A percentile compares a stretch with the other conserved stretches of the same genome.
Conservation (phyloP, 2,113 vertebrate genomes). For the Petrocephalus microphthalmus region DNA sequence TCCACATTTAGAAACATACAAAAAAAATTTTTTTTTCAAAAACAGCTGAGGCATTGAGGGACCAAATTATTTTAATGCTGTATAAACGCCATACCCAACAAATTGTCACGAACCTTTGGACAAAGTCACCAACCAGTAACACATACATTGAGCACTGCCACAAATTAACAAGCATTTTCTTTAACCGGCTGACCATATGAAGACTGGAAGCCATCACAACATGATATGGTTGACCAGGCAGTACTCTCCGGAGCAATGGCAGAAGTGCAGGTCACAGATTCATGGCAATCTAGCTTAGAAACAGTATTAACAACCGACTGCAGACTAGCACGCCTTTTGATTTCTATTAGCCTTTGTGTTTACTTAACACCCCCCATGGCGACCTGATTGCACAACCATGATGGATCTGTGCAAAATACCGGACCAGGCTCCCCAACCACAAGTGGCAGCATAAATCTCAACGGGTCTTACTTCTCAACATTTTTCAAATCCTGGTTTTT, state of each 20-base stretch:
- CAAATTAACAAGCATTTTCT: neutral
- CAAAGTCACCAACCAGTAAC: neutral
- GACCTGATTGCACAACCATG: neutral
- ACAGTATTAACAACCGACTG: neutral
- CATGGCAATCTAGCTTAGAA: neutral
- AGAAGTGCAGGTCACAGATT: neutral
- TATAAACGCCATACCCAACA: neutral
- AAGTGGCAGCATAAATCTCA: neutral
- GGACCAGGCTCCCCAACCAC: neutral
- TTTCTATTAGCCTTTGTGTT: neutral
- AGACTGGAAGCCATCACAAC: neutral
- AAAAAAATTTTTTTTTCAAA: neutral
- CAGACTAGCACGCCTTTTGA: no score
- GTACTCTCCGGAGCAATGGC: neutral
- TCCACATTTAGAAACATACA: neutral
- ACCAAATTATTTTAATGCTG: neutral
- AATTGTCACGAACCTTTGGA: neutral
- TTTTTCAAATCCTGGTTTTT: slow-evolving; percentile 80
- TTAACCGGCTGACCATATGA: neutral
- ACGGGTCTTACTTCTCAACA: slow-evolving; percentile 74
- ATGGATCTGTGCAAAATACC: neutral
- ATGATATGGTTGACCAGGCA: neutral
- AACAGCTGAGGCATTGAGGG: neutral
- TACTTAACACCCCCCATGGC: neutral
- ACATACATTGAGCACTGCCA: no score